Evolutionary conservation across 2,797 vertebrate genomes (phyloP).

Genomic region (Hypotaenidia okinawae): DNA sequence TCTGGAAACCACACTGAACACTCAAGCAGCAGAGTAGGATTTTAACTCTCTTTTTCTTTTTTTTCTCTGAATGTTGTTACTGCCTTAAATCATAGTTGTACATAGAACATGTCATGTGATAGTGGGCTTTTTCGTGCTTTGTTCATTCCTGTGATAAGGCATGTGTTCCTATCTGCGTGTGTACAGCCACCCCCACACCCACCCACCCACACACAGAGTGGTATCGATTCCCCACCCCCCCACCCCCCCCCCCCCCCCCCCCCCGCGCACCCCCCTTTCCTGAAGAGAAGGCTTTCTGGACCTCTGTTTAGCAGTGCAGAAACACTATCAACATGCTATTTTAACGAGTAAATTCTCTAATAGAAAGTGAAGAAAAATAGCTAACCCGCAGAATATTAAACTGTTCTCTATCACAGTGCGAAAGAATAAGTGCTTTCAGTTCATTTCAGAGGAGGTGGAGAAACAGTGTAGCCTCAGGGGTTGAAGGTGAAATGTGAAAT

Average conservation of each 20-base stretch:
- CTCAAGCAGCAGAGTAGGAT: neutral
- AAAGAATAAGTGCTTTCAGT: constrained; percentile 80
- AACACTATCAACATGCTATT: constrained; percentile 53
- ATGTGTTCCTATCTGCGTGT: constrained; percentile 32
- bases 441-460: constrained; percentile 79
- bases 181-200: constrained; percentile 36
- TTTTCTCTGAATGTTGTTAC: neutral
- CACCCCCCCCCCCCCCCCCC: neutral
- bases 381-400: constrained; percentile 75
- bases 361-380: constrained; percentile 70
- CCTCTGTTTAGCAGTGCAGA: constrained; percentile 65
- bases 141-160: constrained; percentile 65
- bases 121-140: constrained; percentile 71
- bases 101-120: constrained; percentile 52
- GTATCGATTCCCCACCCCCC: neutral
- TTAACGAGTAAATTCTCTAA: constrained; percentile 73
- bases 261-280: neutral
- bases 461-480: constrained; percentile 80
- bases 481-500: constrained; percentile 90
- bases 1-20: neutral
- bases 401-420: constrained; percentile 66
- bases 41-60: neutral
- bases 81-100: constrained; percentile 51
- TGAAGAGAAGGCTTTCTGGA: constrained; percentile 37
- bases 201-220: constrained; percentile 27